These are phyloP conservation scores for Epiblema foenella DNA, from an alignment of 2,888 invertebrate species.

Conservation along the genomic window DNA sequence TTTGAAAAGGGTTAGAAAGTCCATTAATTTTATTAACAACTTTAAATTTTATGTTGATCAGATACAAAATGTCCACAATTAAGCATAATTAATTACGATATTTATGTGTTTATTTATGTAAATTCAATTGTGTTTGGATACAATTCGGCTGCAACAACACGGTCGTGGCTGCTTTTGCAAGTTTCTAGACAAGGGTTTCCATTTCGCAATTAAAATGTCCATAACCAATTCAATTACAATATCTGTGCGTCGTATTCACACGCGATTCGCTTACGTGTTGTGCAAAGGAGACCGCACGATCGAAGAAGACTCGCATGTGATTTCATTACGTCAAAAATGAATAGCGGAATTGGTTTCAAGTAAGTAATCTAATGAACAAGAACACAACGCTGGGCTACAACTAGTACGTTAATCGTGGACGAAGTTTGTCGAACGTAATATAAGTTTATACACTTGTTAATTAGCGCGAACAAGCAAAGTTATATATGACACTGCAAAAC, in stretches of 20 bases:
- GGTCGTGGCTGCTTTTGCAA: not conserved
- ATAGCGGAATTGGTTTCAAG: not conserved
- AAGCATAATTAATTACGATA: too few species aligned
- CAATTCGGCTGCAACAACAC: too few species aligned
- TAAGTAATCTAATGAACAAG: slow-evolving; percentile 14
- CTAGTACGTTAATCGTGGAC: not conserved
- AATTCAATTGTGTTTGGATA: too few species aligned
- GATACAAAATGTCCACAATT: not conserved
- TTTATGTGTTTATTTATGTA: too few species aligned
- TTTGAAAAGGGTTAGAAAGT: slow-evolving; percentile 1
- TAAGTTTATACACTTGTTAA: not conserved
- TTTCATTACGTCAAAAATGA: not conserved
- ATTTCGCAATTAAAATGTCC: not conserved
- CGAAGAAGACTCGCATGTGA: not conserved
- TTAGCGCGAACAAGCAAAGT: not conserved
- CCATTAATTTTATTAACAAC: not conserved
- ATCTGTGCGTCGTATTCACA: not conserved
- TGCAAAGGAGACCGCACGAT: not conserved
- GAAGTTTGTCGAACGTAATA: slow-evolving; percentile 4
- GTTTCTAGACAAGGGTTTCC: not conserved
- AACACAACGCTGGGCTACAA: not conserved
- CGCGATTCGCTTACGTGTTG: not conserved
- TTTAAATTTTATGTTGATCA: not conserved
- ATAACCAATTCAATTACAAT: not conserved
- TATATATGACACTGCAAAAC: not conserved